phyloP scores from a whole-genome alignment of 2,113 vertebrate species.

The Sardina pilchardus region DNA sequence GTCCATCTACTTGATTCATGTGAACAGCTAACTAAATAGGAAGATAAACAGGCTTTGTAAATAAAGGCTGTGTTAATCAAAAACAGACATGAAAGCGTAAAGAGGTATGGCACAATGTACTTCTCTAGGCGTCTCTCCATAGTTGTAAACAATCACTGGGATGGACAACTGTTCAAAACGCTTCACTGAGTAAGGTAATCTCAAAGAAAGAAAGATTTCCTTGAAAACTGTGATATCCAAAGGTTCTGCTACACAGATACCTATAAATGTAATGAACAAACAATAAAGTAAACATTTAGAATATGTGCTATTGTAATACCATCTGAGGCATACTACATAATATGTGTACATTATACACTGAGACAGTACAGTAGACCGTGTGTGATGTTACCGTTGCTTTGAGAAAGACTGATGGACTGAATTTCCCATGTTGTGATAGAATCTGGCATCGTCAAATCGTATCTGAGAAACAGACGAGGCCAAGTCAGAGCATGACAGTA shows the following conservation, averaged over 20 bases:
- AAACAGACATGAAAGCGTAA: too few species aligned
- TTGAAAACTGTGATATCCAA: slow-evolving; percentile 68
- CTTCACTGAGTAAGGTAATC: slow-evolving; percentile 75
- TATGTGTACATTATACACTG: background rate
- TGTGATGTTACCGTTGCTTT: slow-evolving; percentile 64
- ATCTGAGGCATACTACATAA: background rate
- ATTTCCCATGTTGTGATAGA: slow-evolving; percentile 89
- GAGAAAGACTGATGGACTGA: slow-evolving; percentile 76
- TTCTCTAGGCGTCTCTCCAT: slow-evolving; percentile 45
- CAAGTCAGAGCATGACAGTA: background rate
- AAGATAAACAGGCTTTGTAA: background rate
- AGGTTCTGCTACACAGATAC: slow-evolving; percentile 78
- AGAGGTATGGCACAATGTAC: slow-evolving; percentile 19
- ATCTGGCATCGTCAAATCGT: slow-evolving; percentile 62
- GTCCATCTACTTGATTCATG: slow-evolving; percentile 72
- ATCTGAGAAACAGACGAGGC: slow-evolving; percentile 43
- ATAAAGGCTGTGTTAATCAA: background rate
- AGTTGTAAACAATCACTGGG: slow-evolving; percentile 82
- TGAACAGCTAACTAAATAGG: slow-evolving; percentile 71
- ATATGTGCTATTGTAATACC: background rate
- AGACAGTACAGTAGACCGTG: background rate
- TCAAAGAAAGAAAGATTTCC: slow-evolving; percentile 73
- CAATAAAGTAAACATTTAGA: background rate
- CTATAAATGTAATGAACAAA: slow-evolving; percentile 55
- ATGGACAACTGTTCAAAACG: slow-evolving; percentile 80